Conservation (phyloP, 2,888 invertebrate genomes). For the Parnassius orleans region DNA sequence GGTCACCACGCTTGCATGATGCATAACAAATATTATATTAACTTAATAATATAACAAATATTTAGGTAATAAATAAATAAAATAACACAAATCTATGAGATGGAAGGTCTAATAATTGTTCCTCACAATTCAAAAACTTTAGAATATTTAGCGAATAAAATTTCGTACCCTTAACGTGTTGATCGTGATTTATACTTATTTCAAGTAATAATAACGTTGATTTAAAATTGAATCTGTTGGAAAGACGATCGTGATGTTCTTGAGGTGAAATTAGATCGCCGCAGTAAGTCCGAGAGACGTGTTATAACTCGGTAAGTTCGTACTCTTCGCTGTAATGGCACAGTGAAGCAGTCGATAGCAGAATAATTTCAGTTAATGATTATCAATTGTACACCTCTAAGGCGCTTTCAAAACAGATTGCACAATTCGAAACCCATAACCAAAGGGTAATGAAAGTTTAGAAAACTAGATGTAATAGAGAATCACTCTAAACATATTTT, state of each 20-base stretch:
- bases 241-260: slow-evolving; percentile 29
- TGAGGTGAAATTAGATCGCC: slow-evolving; percentile 24
- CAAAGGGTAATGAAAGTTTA: slow-evolving; percentile 34
- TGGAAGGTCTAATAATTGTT: no score
- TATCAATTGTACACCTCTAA: slow-evolving; percentile 42
- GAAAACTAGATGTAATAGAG: neutral
- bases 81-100: no score
- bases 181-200: slow-evolving; percentile 2
- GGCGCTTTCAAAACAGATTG: slow-evolving; percentile 42
- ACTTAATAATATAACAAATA: no score
- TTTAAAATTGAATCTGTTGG: slow-evolving; percentile 34
- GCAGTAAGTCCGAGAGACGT: slow-evolving; percentile 12
- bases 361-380: slow-evolving; percentile 45
- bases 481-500: neutral
- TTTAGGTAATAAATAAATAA: no score
- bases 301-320: slow-evolving; percentile 12
- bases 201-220: slow-evolving; percentile 27
- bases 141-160: neutral
- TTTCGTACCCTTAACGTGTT: no score
- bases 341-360: slow-evolving; percentile 44
- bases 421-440: slow-evolving; percentile 37
- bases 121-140: neutral
- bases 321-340: slow-evolving; percentile 37
- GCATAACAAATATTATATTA: no score
- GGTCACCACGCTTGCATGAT: no score